phyloP scores from a whole-genome alignment of 1,140 invertebrate genomes.

The Pseudomyrmex sp. region DNA sequence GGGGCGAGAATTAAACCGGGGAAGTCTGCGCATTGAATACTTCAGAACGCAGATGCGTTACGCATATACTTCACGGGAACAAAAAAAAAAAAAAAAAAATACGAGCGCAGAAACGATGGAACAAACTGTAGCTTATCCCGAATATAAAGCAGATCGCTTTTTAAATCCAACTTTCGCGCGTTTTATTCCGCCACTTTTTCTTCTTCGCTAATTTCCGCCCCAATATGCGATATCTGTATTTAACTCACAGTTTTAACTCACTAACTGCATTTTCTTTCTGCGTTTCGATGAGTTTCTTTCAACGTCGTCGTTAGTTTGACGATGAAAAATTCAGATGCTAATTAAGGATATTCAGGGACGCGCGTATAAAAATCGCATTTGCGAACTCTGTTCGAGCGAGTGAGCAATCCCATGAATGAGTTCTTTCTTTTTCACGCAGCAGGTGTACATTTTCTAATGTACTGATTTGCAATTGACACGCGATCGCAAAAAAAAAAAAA shows the following conservation, averaged over 20 bases:
- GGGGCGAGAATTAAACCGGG: conserved; percentile 3
- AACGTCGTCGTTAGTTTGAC: background rate
- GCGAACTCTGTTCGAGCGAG: background rate
- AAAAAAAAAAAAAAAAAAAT: conserved; percentile 32
- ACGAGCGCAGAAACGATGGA: background rate
- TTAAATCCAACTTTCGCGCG: conserved; percentile 3
- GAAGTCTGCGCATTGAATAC: background rate
- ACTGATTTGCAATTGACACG: background rate
- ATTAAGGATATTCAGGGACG: conserved; percentile 41
- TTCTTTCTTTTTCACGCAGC: background rate
- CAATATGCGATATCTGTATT: background rate
- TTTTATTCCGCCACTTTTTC: conserved; percentile 2
- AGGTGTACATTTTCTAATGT: background rate
- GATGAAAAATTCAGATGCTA: conserved; percentile 29
- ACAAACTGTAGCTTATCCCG: conserved; percentile 7
- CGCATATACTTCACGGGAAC: conserved; percentile 29
- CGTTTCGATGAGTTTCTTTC: conserved; percentile 15
- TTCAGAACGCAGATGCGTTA: conserved; percentile 15
- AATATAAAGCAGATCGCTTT: conserved; percentile 2
- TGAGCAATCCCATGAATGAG: background rate
- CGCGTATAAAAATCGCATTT: background rate
- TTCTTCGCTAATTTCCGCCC: conserved; percentile 12
- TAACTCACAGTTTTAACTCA: background rate
- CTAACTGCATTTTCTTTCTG: background rate
- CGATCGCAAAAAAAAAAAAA: background rate